Evolutionary conservation across 2,888 invertebrate genomes (phyloP), one percentile per base, ranked within the genome.

Genomic region (Drosophila neonasuta): DNA sequence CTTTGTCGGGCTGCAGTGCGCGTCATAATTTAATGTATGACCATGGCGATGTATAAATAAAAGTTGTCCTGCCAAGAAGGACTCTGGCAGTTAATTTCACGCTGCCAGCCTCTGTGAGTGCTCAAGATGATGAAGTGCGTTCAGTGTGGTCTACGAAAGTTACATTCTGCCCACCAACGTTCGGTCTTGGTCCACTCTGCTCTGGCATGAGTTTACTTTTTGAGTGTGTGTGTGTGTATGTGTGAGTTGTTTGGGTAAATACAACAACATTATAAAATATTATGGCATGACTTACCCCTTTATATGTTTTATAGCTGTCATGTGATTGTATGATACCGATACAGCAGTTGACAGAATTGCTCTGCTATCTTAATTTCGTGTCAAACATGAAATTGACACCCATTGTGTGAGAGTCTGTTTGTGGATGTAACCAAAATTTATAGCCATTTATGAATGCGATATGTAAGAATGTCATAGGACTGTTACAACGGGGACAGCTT

Each of bases 31-130:
- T 78, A 84, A 81, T 86, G 73, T 76, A 86, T 73, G 76, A 45
- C 81, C 65, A 56, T 46, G 54, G 74, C 41, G 45, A 71, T 71
- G 73, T 78, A 83, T 81, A 86, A 81, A 80, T 74, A 76, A 77
- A 86, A 73, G 73, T 72, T 75, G 64, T 49, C 54, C 80, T 48
- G 65, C 69, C 58, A 73, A 59, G 58, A 58, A 61, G 70, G 68
- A 73, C 67, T 64, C 76, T 81, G 81, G 84, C 81, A 86, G 81
- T 81, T 81, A 86, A 81, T 81, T 81, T 81, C 81, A 86, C 84
- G 81, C 86, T 81, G 86, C 85, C 86, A 84, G 84, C 67, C 64
- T 69, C 67, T 57, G 78, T 75, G 71, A 80, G 72, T 73, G 71
- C 78, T 62, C 80, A 71, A 78, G 68, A 81, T 86, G 81, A 81